A percentile compares a stretch with the other conserved stretches of the same genome.
These are phyloP conservation scores for Seira musarum DNA, from an alignment of 2,888 invertebrate species.

Conservation along the genomic window DNA sequence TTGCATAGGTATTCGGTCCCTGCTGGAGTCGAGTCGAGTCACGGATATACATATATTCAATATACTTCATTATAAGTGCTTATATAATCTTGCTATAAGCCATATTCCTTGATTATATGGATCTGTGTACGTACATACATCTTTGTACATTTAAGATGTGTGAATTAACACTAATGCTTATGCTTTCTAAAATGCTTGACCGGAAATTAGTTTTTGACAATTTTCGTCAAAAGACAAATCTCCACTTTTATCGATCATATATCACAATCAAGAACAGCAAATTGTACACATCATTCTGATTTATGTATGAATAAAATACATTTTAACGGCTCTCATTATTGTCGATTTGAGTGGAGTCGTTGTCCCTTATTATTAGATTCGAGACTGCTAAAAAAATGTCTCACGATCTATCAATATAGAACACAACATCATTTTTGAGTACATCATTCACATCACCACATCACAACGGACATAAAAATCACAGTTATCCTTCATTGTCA, in stretches of 20 bases:
- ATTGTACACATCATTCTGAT: not conserved
- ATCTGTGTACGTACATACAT: no score
- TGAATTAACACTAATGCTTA: no score
- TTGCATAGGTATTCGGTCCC: not conserved
- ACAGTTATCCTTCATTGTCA: constrained; percentile 44
- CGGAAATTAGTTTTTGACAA: no score
- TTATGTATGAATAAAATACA: not conserved
- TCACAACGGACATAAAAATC: constrained; percentile 24
- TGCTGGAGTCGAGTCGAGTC: no score
- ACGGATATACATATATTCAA: no score
- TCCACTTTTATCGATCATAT: not conserved
- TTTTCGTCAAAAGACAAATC: no score
- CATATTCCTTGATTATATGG: no score
- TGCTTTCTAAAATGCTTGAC: no score
- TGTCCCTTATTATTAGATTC: no score
- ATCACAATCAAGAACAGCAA: not conserved
- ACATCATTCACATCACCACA: not conserved
- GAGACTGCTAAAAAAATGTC: not conserved
- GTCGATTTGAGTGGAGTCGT: not conserved
- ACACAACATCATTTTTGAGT: not conserved
- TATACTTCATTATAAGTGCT: no score
- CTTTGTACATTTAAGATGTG: no score
- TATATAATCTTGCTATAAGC: no score
- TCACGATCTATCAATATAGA: not conserved
- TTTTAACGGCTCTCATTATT: not conserved